Evolutionary conservation across 2,888 invertebrate genomes (phyloP), one percentile per base, ranked within the genome.

Genomic region (Trichogramma dendrolimi): DNA sequence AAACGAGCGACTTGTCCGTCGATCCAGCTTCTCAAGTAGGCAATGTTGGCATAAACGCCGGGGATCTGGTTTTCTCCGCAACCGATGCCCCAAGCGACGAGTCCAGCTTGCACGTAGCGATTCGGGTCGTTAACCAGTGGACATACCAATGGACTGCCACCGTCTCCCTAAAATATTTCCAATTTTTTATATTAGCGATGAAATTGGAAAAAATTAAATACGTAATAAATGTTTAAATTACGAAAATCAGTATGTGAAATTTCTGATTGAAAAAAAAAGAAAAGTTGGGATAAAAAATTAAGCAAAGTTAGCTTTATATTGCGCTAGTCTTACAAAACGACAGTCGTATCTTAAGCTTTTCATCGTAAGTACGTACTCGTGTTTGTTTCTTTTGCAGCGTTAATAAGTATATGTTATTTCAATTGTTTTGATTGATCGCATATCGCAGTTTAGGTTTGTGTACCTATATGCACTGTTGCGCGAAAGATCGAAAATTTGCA

Each of bases 71-170:
- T 80, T 58, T 83, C 82, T 0, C 90, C 91, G 71, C 92, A 92
- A 0, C 88, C 89, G 67, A 92, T 87, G 14, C 92, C 92, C 92
- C 92, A 92, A 1, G 91, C 86, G 0, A 92, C 91, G 48, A 91
- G 87, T 48, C 86, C 86, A 27, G 80, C 82, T 68, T 86, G 86
- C 1, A 82, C 82, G 67, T 83, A 86, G 41, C 80, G 79, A 7
- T 66, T 70, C 1, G 74, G 74, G 54, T 77, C 71, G 42, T 83
- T 84, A 62, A 79, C 79, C 55, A 87, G 79, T 1, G 89, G 87
- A 68, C 92, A 92, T 1, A 90, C 88, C 10, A 92, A 80, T 0
- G 92, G 90, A 27, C 90, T 88, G 1, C 92, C 92, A 0, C 92
- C 92, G 73, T 92, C 92, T 4, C 84, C 84, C 82, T 82, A 67